Evolutionary conservation across 2,113 vertebrate genomes (phyloP).

Genomic region (Zingel zingel): DNA sequence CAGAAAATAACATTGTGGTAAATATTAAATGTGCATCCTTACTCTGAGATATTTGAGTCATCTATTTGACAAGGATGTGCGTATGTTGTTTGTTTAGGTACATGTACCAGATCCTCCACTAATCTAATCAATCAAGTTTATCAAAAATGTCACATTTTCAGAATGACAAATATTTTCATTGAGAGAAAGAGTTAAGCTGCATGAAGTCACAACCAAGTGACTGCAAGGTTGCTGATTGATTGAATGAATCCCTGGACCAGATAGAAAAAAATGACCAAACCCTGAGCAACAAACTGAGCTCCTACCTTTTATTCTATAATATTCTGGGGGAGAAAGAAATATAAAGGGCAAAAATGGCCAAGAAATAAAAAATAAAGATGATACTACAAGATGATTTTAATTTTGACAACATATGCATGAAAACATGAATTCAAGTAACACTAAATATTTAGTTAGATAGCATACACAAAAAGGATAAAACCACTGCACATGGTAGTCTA

Average conservation of each 20-base stretch:
- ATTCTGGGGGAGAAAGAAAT: too few species aligned
- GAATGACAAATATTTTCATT: neutral
- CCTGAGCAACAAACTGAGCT: neutral
- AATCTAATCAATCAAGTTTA: neutral
- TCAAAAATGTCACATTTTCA: slow-evolving; percentile 1
- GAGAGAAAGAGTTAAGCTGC: neutral
- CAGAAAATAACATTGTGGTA: too few species aligned
- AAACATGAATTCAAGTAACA: neutral
- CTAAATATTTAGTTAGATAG: neutral
- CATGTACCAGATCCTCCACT: neutral
- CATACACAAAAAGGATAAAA: too few species aligned
- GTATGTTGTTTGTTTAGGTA: neutral
- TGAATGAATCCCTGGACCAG: neutral
- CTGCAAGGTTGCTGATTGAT: neutral
- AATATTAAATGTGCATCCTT: too few species aligned
- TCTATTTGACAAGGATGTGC: too few species aligned
- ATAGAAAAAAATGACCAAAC: neutral
- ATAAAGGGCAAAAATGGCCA: neutral
- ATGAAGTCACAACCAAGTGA: neutral
- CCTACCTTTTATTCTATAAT: too few species aligned
- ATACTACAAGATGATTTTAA: too few species aligned
- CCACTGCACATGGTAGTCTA: neutral
- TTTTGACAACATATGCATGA: too few species aligned
- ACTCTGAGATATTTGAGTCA: too few species aligned
- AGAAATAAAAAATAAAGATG: neutral